Conservation (phyloP, 2,888 invertebrate species). For the Eustalomyia histrio region DNA sequence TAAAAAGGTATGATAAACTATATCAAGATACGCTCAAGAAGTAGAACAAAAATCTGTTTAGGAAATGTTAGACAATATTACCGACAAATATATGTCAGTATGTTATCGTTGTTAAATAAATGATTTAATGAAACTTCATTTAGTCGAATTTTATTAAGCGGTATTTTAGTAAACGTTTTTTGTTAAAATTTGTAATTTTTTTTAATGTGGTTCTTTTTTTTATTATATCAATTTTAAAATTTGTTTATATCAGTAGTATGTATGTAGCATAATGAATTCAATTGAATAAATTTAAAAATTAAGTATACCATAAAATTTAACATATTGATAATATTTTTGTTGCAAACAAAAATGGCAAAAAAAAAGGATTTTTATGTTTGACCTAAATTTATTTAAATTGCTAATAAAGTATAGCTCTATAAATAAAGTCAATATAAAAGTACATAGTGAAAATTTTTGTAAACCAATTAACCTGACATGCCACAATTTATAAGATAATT, state of each 20-base stretch:
- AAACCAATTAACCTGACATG: no score
- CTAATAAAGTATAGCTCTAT: background rate
- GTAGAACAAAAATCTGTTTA: conserved; percentile 40
- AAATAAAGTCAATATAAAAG: background rate
- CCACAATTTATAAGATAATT: no score
- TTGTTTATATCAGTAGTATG: background rate
- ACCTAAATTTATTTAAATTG: conserved; percentile 35
- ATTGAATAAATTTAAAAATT: conserved; percentile 7
- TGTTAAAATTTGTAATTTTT: background rate
- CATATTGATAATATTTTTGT: background rate
- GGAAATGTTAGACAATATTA: conserved; percentile 27
- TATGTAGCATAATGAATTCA: no score
- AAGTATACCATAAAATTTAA: background rate
- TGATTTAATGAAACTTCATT: no score
- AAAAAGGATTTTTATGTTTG: conserved; percentile 57
- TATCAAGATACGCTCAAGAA: conserved; percentile 37
- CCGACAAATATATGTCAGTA: conserved; percentile 33
- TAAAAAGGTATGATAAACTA: conserved; percentile 37
- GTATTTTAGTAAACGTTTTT: no score
- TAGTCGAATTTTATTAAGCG: no score
- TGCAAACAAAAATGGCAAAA: background rate
- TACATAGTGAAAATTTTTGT: background rate
- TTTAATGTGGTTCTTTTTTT: background rate
- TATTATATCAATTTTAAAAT: background rate
- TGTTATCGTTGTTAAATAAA: background rate